phyloP scores from a whole-genome alignment of 2,888 invertebrate genomes.

The Athrips mouffetella region DNA sequence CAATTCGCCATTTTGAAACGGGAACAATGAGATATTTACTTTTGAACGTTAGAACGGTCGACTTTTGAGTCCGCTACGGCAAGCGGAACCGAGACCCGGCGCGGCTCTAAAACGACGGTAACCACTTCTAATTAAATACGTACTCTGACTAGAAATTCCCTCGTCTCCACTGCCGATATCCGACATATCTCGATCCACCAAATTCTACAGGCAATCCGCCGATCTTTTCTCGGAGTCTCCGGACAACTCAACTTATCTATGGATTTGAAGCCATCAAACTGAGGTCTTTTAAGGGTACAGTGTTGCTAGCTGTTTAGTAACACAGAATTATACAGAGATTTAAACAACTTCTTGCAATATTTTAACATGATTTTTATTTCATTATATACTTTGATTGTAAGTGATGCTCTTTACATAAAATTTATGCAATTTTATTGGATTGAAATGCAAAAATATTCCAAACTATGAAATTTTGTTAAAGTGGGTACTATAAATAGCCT shows the following conservation, averaged over 20 bases:
- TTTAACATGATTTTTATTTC: too few species aligned
- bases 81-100: slow-evolving; percentile 46
- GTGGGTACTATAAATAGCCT: not conserved
- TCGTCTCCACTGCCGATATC: slow-evolving; percentile 89
- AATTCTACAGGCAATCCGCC: slow-evolving; percentile 73
- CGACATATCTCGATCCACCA: slow-evolving; percentile 81
- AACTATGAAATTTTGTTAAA: too few species aligned
- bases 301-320: not conserved
- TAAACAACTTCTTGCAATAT: not conserved
- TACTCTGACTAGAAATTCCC: slow-evolving; percentile 88
- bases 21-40: slow-evolving; percentile 77
- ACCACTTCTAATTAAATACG: slow-evolving; percentile 70
- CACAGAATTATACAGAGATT: not conserved
- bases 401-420: too few species aligned
- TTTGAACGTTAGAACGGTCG: slow-evolving; percentile 57
- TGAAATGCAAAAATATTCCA: too few species aligned
- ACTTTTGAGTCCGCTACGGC: slow-evolving; percentile 44
- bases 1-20: slow-evolving; percentile 78
- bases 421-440: too few species aligned
- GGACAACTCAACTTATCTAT: slow-evolving; percentile 65
- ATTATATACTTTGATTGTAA: too few species aligned
- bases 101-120: slow-evolving; percentile 36
- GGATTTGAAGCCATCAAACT: slow-evolving; percentile 64
- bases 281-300: slow-evolving; percentile 34
- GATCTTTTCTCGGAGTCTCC: slow-evolving; percentile 67